phyloP scores from a whole-genome alignment of 2,888 invertebrate species.

The Ormyrus labotus region DNA sequence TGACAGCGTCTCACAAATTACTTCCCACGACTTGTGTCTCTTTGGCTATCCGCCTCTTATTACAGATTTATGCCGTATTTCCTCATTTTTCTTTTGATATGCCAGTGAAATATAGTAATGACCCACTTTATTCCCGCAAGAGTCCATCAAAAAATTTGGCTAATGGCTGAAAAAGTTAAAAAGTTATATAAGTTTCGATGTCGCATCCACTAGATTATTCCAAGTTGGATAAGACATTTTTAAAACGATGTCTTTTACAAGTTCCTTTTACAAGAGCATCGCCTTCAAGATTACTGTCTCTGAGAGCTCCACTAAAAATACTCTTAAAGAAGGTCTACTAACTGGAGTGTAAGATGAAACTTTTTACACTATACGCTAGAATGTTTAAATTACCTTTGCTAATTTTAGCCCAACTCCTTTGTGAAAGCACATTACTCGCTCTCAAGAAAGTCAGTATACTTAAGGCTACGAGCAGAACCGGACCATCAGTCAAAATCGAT shows the following conservation, averaged over 20 bases:
- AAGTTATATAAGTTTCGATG: too few species aligned
- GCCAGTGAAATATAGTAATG: background rate
- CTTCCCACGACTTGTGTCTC: slow-evolving; percentile 14
- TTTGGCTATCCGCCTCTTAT: background rate
- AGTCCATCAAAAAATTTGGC: background rate
- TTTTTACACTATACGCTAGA: too few species aligned
- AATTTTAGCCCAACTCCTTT: too few species aligned
- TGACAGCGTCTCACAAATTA: slow-evolving; percentile 24
- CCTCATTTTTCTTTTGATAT: background rate
- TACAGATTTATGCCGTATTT: background rate
- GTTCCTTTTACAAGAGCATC: background rate
- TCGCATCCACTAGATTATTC: too few species aligned
- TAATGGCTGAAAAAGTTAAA: background rate
- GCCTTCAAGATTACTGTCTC: slow-evolving; percentile 4
- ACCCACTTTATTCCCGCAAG: too few species aligned
- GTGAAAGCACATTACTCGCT: too few species aligned
- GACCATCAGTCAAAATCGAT: too few species aligned
- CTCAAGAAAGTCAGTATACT: too few species aligned
- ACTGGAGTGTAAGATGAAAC: too few species aligned
- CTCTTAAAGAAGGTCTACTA: slow-evolving; percentile 12
- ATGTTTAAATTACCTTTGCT: too few species aligned
- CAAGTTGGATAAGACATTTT: background rate
- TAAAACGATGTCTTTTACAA: background rate
- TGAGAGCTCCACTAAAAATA: slow-evolving; percentile 25
- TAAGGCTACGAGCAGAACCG: too few species aligned